phyloP scores from a whole-genome alignment of 2,797 vertebrate species.

The Toxotes lorentzi region DNA sequence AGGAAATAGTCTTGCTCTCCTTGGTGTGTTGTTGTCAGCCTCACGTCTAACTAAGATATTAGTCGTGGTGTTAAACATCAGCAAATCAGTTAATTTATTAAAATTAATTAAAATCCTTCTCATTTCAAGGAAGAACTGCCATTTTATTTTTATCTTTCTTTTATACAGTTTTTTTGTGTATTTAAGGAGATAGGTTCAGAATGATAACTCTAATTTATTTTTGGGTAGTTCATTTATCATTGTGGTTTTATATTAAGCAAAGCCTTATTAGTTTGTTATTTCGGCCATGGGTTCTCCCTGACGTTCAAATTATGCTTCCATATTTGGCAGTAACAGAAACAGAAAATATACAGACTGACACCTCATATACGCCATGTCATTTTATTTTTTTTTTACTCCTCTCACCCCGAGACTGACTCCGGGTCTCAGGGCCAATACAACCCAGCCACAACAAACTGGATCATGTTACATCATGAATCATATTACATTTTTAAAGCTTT shows the following conservation, averaged over 20 bases:
- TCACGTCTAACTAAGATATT: too few species aligned
- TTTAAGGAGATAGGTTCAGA: too few species aligned
- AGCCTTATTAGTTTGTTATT: not conserved
- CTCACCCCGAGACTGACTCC: not conserved
- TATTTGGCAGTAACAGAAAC: not conserved
- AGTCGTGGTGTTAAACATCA: not conserved
- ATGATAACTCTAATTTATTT: not conserved
- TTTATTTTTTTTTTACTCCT: not conserved
- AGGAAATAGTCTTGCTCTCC: too few species aligned
- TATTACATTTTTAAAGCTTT: not conserved
- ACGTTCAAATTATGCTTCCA: not conserved
- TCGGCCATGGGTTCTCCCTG: not conserved
- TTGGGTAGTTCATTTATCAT: not conserved
- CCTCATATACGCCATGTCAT: not conserved
- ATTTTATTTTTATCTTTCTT: not conserved
- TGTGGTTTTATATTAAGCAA: slow-evolving; percentile 4
- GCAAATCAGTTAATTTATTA: not conserved
- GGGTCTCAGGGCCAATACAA: not conserved
- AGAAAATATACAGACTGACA: not conserved
- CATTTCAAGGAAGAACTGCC: not conserved
- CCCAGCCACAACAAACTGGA: not conserved
- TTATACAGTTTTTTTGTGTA: not conserved
- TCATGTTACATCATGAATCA: not conserved
- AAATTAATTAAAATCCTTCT: not conserved
- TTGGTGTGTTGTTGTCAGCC: too few species aligned